These are phyloP conservation scores for Drosophila trichaetosa DNA, from an alignment of 2,888 invertebrate genomes.

Conservation along the genomic window DNA sequence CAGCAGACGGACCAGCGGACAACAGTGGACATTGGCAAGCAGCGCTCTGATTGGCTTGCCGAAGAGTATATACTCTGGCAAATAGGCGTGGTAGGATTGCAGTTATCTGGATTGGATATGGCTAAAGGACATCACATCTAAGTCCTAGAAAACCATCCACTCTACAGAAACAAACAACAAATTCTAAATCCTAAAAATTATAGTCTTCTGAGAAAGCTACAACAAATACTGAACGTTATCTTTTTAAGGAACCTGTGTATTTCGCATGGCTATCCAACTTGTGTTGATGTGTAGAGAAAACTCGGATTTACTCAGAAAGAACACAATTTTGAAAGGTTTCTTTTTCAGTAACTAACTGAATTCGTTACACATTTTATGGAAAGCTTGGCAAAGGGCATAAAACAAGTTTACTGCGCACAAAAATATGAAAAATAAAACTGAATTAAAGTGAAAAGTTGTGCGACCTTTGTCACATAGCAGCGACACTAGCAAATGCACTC, in stretches of 20 bases:
- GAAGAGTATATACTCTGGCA: slow-evolving; percentile 8
- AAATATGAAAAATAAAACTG: slow-evolving; percentile 8
- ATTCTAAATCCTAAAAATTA: background rate
- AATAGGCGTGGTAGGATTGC: background rate
- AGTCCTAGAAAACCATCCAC: background rate
- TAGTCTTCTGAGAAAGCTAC: background rate
- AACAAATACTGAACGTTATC: too few relatives aligned
- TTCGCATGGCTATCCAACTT: background rate
- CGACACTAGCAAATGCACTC: slow-evolving; percentile 42
- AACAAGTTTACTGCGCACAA: slow-evolving; percentile 2
- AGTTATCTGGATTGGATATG: background rate
- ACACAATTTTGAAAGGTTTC: background rate
- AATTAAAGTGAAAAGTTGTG: slow-evolving; percentile 55
- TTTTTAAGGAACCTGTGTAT: background rate
- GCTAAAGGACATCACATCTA: background rate
- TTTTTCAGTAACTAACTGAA: background rate
- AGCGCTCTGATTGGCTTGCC: background rate
- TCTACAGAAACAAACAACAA: background rate
- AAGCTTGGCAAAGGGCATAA: background rate
- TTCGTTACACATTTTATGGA: slow-evolving; percentile 5
- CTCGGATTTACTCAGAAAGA: background rate
- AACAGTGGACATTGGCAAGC: background rate
- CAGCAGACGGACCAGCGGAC: background rate
- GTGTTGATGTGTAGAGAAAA: background rate
- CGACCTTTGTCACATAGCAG: slow-evolving; percentile 55